phyloP scores from a whole-genome alignment of 1,140 invertebrate species.

The Pseudomyrmex sp. region DNA sequence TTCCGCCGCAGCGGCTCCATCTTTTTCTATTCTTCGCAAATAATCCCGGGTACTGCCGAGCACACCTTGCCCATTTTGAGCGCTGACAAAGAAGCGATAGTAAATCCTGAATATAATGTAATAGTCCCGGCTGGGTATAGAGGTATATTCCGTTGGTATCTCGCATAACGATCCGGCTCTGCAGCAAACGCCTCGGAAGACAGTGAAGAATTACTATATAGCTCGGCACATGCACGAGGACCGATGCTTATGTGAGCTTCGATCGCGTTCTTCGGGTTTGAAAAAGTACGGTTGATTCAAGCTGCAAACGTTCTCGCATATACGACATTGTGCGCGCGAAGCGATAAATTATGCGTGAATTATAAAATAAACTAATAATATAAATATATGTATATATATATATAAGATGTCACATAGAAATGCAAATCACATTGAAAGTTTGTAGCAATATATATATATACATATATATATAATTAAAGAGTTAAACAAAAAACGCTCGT shows the following conservation, averaged over 20 bases:
- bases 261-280: neutral
- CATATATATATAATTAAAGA: no score
- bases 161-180: constrained; percentile 66
- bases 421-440: no score
- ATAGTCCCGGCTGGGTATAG: constrained; percentile 53
- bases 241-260: constrained; percentile 7
- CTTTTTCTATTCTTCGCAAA: constrained; percentile 56
- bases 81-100: constrained; percentile 69
- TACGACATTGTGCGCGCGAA: neutral
- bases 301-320: neutral
- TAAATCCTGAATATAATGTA: constrained; percentile 74
- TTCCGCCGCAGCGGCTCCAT: constrained; percentile 17
- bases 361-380: neutral
- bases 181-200: constrained; percentile 61
- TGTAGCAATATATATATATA: no score
- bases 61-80: constrained; percentile 63
- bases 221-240: neutral
- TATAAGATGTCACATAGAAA: no score
- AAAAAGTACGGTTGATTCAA: neutral
- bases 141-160: constrained; percentile 52
- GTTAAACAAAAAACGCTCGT: no score
- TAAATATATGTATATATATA: neutral
- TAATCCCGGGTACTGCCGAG: constrained; percentile 39
- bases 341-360: neutral
- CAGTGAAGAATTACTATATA: constrained; percentile 66